Conservation (phyloP, 2,888 invertebrate genomes). For the Cecidostiba fungosa region DNA sequence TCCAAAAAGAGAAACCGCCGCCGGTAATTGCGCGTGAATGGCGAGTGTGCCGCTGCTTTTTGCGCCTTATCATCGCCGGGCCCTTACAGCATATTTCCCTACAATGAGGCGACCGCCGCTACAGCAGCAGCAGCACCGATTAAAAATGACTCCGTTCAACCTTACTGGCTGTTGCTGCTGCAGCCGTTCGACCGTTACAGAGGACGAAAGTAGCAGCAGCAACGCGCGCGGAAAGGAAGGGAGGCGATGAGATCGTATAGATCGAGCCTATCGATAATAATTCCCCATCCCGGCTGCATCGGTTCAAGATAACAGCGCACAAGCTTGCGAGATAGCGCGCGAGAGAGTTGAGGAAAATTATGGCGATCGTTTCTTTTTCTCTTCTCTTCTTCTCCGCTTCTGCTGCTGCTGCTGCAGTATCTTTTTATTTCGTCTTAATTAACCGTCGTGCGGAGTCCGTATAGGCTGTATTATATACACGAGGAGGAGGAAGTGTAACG, state of each 20-base stretch:
- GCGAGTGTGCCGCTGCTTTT: slow-evolving; percentile 37
- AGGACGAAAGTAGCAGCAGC: background rate
- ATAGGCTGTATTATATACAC: slow-evolving; percentile 32
- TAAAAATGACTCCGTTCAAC: slow-evolving; percentile 51
- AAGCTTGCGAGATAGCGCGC: background rate
- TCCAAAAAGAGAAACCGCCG: slow-evolving; percentile 46
- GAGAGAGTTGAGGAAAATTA: slow-evolving; percentile 52
- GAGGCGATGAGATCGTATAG: slow-evolving; percentile 66
- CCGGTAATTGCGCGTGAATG: slow-evolving; percentile 57
- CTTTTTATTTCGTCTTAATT: slow-evolving; percentile 61
- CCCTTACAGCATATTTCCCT: slow-evolving; percentile 53
- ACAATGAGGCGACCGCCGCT: slow-evolving; percentile 45
- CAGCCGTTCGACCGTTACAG: slow-evolving; percentile 56
- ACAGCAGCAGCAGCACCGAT: background rate
- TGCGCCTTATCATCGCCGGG: slow-evolving; percentile 52
- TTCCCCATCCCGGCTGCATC: slow-evolving; percentile 50
- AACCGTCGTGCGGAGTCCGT: slow-evolving; percentile 24
- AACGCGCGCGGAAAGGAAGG: background rate
- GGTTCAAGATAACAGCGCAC: slow-evolving; percentile 38
- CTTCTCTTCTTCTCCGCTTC: slow-evolving; percentile 7
- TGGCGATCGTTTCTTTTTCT: slow-evolving; percentile 53
- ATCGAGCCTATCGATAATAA: slow-evolving; percentile 67
- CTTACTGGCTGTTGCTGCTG: too few species aligned
- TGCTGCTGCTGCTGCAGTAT: background rate
- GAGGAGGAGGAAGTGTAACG: slow-evolving; percentile 50